Evolutionary conservation across 2,797 vertebrate genomes (phyloP).

Genomic region (Dicrostonyx torquatus): DNA sequence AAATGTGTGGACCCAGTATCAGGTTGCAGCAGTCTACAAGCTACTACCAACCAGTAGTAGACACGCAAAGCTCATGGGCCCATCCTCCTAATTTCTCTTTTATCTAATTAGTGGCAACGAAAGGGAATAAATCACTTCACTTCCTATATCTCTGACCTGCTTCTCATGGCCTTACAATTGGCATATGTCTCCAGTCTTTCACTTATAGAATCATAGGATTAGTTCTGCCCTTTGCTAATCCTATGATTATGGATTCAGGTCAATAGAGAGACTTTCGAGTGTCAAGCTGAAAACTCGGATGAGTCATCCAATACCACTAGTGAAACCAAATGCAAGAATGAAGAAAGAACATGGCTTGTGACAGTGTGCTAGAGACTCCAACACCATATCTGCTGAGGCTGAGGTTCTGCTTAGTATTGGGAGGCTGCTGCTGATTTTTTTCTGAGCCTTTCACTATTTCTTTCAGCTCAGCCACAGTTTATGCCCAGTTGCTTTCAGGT

Average conservation of each 20-base stretch:
- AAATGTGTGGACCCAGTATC: background rate
- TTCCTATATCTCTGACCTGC: background rate
- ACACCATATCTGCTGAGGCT: background rate
- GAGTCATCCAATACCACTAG: background rate
- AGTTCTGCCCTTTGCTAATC: background rate
- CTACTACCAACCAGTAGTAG: background rate
- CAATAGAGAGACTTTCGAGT: background rate
- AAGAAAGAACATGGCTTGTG: background rate
- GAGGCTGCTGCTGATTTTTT: background rate
- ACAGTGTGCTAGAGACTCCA: background rate
- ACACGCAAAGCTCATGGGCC: background rate
- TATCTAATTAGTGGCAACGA: background rate
- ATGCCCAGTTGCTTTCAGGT: background rate
- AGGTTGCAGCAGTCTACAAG: background rate
- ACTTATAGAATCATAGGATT: background rate
- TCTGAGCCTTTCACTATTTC: too few species aligned
- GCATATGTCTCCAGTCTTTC: background rate
- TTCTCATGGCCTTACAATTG: background rate
- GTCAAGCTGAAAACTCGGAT: background rate
- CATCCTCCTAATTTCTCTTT: background rate
- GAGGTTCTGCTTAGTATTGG: background rate
- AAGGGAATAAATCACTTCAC: background rate
- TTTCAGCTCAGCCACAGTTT: background rate
- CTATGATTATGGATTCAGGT: too few species aligned
- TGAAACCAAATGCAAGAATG: background rate